Conservation (phyloP, 2,797 vertebrate genomes). For the Muscicapa comitata region DNA sequence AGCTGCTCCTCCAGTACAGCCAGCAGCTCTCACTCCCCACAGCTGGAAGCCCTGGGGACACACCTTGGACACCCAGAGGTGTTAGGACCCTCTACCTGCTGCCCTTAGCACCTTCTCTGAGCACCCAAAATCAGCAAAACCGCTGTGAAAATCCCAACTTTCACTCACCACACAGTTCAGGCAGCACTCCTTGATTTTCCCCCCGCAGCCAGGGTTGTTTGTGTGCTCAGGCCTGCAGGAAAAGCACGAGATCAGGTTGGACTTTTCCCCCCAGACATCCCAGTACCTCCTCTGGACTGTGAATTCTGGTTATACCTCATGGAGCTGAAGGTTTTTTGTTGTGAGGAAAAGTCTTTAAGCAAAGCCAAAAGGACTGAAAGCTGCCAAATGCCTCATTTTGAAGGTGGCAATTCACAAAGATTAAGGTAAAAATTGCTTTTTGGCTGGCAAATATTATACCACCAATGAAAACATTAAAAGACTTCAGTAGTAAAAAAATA, state of each 20-base stretch:
- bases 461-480: fast-evolving
- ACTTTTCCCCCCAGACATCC: not conserved
- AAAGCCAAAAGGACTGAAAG: not conserved
- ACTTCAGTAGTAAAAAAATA: not conserved
- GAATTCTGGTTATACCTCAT: not conserved
- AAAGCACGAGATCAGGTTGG: not conserved
- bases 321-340: fast-evolving
- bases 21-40: fast-evolving
- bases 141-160: not conserved
- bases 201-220: not conserved
- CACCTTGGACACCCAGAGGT: not conserved
- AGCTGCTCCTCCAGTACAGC: not conserved
- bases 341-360: not conserved
- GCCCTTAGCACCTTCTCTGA: not conserved
- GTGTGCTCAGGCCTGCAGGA: slow-evolving; percentile 59
- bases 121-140: not conserved
- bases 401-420: not conserved
- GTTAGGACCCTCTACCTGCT: not conserved
- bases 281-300: not conserved
- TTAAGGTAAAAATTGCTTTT: not conserved
- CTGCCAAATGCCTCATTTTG: not conserved
- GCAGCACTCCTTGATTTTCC: slow-evolving; percentile 50
- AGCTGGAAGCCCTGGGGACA: not conserved
- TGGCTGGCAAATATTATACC: not conserved
- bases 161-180: slow-evolving; percentile 71